phyloP scores from a whole-genome alignment of 2,797 vertebrate genomes.

The Eutrigla gurnardus region DNA sequence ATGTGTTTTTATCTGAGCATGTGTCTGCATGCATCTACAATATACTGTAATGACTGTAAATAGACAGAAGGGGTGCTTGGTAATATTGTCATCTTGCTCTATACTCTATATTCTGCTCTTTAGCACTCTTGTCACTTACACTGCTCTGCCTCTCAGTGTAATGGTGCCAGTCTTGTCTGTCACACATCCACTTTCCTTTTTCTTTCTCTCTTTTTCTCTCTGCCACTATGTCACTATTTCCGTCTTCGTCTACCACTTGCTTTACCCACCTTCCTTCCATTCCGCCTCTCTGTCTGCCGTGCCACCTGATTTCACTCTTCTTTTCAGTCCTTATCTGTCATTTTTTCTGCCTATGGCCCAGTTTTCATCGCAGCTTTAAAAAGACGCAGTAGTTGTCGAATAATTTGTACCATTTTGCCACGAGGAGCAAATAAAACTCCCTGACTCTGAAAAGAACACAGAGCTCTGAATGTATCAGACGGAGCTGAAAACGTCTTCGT shows the following conservation, averaged over 20 bases:
- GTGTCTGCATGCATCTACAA: no score
- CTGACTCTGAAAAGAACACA: conserved; percentile 34
- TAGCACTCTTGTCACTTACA: neutral
- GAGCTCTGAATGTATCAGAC: conserved; percentile 18
- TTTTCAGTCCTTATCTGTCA: conserved; percentile 32
- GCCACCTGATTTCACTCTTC: conserved; percentile 28
- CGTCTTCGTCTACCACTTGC: conserved; percentile 1
- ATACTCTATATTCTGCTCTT: conserved; percentile 7
- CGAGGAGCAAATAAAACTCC: conserved; percentile 29
- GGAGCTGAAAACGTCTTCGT: conserved; percentile 7
- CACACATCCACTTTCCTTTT: neutral
- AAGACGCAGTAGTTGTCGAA: conserved; percentile 38
- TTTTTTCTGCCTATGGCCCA: neutral
- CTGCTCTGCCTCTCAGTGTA: conserved; percentile 4
- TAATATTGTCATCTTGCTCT: conserved; percentile 30
- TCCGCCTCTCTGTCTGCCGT: conserved; percentile 11
- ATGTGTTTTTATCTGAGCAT: no score
- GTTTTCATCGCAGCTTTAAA: neutral
- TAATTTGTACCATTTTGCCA: conserved; percentile 54
- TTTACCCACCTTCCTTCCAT: neutral
- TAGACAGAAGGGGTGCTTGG: conserved; percentile 27
- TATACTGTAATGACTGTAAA: conserved; percentile 24
- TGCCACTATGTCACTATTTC: neutral
- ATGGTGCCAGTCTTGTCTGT: conserved; percentile 17
- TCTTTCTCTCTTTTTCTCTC: conserved; percentile 1